These are phyloP conservation scores for Ophthalmolycus amberensis DNA, from an alignment of 2,113 vertebrate species.

Conservation along the genomic window DNA sequence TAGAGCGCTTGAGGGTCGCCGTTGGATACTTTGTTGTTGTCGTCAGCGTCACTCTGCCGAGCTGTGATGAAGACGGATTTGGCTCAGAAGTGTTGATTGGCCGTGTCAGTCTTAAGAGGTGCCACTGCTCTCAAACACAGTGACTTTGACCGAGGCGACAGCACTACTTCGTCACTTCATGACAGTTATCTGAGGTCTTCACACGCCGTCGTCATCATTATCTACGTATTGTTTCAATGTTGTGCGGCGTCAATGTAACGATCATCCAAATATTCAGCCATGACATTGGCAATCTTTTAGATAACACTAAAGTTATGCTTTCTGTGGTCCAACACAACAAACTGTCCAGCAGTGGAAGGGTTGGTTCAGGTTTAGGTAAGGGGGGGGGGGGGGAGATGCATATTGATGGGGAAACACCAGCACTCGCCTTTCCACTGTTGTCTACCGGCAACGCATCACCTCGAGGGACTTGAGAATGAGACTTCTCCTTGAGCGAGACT, in stretches of 20 bases:
- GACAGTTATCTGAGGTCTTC: neutral
- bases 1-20: neutral
- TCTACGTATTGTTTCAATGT: neutral
- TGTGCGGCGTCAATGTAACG: neutral
- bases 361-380: too few species aligned
- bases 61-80: constrained; percentile 22
- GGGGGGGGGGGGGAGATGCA: too few species aligned
- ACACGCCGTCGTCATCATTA: neutral
- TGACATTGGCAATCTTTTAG: neutral
- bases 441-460: too few species aligned
- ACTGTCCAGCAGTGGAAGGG: too few species aligned
- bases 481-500: neutral
- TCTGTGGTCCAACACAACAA: too few species aligned
- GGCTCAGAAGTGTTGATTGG: constrained; percentile 25
- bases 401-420: too few species aligned
- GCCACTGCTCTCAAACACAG: neutral
- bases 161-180: neutral
- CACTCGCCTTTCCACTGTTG: too few species aligned
- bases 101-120: neutral
- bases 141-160: neutral
- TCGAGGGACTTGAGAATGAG: neutral
- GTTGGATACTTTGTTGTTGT: neutral
- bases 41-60: constrained; percentile 34
- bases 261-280: neutral
- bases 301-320: neutral